Evolutionary conservation across 1,140 invertebrate genomes (phyloP), one percentile per base, ranked within the genome.

Genomic region (Diorhabda sublineata): DNA sequence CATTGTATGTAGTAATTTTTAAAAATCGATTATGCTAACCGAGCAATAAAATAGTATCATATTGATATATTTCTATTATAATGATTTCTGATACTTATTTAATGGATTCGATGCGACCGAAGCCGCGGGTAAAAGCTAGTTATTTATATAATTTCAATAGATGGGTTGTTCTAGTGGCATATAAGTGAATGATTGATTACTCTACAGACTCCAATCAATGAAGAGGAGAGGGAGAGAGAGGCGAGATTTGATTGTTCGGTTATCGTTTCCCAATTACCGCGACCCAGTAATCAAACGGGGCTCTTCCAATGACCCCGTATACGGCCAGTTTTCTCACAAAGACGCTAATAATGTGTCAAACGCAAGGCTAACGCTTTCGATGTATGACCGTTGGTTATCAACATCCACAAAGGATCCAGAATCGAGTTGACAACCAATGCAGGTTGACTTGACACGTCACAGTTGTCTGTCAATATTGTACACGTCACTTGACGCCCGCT

Each of bases 211-310:
- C 4, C 47, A 52, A 52, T 52, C 47, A n/a, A 8, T 4, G n/a
- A n/a, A 52, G 47, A n/a, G 47, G 2, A 6, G n/a, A 52, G 47
- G 1, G 26, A 8, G 2, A 52, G 47, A 52, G 47, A n/a, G 47
- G 6, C 47, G n/a, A 52, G 47, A 3, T 26, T 26, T 26, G n/a
- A 52, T 52, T 52, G 47, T 61, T 60, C 58, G 8, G 26, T 42
- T 43, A 42, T 61, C 26, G 59, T 42, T 61, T 43, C 82, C 83
- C 83, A 9, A 83, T 86, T 72, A 86, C 74, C 73, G 85, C 73
- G n/a, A 42, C 59, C 59, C 59, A 41, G 59, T 61, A 42, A 61
- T 43, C 59, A 43, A 41, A 41, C 57, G 11, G 41, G 45, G n/a
- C 57, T 58, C 26, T 42, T 66, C 64, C 42, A 52, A 52, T 52